phyloP scores from a whole-genome alignment of 2,888 invertebrate species.

The Sinopyrophorus schimmeli region DNA sequence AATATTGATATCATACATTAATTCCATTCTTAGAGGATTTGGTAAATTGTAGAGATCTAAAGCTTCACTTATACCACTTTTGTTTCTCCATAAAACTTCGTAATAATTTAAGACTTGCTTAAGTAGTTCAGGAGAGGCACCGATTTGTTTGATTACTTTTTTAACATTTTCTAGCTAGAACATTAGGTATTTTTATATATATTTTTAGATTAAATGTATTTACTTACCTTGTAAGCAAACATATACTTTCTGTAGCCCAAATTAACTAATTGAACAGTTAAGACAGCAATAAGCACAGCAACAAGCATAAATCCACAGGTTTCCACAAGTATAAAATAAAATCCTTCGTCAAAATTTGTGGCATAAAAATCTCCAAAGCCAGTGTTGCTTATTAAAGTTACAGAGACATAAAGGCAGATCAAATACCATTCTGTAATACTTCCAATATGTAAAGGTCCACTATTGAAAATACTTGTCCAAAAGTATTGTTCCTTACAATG shows the following conservation, averaged over 20 bases:
- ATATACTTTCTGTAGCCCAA: slow-evolving; percentile 55
- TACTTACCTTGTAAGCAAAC: slow-evolving; percentile 13
- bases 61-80: slow-evolving; percentile 58
- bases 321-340: slow-evolving; percentile 7
- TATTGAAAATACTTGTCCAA: neutral
- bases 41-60: slow-evolving; percentile 55
- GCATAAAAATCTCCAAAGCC: slow-evolving; percentile 33
- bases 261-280: slow-evolving; percentile 59
- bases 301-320: slow-evolving; percentile 55
- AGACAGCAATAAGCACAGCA: slow-evolving; percentile 58
- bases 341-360: slow-evolving; percentile 12
- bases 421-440: slow-evolving; percentile 55
- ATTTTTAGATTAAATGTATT: slow-evolving; percentile 32
- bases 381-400: slow-evolving; percentile 54
- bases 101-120: slow-evolving; percentile 58
- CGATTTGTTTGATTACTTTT: slow-evolving; percentile 56
- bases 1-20: slow-evolving; percentile 59
- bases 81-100: slow-evolving; percentile 60
- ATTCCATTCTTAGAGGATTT: slow-evolving; percentile 59
- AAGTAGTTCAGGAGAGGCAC: slow-evolving; percentile 55
- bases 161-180: slow-evolving; percentile 56
- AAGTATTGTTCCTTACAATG: slow-evolving; percentile 52
- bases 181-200: slow-evolving; percentile 45
- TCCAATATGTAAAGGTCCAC: neutral
- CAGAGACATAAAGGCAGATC: slow-evolving; percentile 57